phyloP scores from a whole-genome alignment of 2,888 invertebrate genomes.

The Sphaerophoria taeniata region DNA sequence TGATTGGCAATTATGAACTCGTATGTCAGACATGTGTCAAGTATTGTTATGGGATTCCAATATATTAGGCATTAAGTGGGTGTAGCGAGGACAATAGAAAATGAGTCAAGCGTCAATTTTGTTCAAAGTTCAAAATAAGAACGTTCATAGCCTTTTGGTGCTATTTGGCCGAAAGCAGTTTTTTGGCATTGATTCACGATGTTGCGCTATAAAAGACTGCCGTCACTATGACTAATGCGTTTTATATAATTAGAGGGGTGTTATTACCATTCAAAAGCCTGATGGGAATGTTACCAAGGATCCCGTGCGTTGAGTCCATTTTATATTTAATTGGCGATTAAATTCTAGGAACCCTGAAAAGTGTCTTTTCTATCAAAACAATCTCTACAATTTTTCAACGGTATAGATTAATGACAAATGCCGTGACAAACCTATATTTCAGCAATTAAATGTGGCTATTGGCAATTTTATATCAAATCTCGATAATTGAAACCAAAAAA shows the following conservation, averaged over 20 bases:
- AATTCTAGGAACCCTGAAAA: no score
- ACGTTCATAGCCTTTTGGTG: neutral
- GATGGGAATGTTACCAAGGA: no score
- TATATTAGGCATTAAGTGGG: constrained; percentile 28
- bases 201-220: no score
- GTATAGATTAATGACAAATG: constrained; percentile 32
- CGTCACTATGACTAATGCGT: no score
- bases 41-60: constrained; percentile 20
- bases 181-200: no score
- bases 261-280: no score
- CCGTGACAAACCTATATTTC: constrained; percentile 59
- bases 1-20: neutral
- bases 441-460: constrained; percentile 44
- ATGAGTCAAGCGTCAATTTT: constrained; percentile 21
- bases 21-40: constrained; percentile 10
- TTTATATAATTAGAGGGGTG: no score
- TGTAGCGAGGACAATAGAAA: constrained; percentile 15
- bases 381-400: no score
- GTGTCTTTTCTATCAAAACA: no score
- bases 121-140: neutral
- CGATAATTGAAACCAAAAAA: constrained; percentile 17
- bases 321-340: no score
- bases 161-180: no score
- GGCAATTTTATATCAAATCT: constrained; percentile 60
- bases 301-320: no score